Percentiles rank a stretch among this genome's conserved stretches.
phyloP scores from a whole-genome alignment of 2,888 invertebrate genomes.

The Cinara cedri region DNA sequence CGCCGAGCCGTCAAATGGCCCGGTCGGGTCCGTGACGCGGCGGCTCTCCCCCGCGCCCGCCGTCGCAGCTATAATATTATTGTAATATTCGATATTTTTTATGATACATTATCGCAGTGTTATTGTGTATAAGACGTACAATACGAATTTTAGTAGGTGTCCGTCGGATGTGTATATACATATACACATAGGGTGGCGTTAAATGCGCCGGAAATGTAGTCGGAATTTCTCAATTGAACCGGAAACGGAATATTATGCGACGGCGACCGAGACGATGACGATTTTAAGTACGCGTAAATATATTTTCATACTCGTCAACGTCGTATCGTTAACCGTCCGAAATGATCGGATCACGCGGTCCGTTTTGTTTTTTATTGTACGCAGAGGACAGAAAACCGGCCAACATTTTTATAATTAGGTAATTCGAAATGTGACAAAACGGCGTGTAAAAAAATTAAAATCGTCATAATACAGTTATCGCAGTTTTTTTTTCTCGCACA shows the following conservation, averaged over 20 bases:
- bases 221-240: conserved; percentile 10
- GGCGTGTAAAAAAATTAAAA: neutral
- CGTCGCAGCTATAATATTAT: too few relatives aligned
- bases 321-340: conserved; percentile 24
- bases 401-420: neutral
- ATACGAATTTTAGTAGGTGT: too few relatives aligned
- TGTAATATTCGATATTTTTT: too few relatives aligned
- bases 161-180: too few relatives aligned
- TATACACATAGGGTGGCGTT: neutral
- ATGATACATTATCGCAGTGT: neutral
- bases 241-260: neutral
- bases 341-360: conserved; percentile 34
- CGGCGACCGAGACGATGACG: neutral
- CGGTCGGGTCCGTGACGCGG: neutral
- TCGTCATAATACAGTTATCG: neutral
- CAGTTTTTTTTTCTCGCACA: neutral
- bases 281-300: too few relatives aligned
- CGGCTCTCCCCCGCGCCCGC: too few relatives aligned
- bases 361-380: too few relatives aligned
- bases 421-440: too few relatives aligned
- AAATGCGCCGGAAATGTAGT: conserved; percentile 36
- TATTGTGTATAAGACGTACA: too few relatives aligned
- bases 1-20: conserved; percentile 2
- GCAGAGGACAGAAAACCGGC: neutral
- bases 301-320: neutral